Evolutionary conservation across 2,888 invertebrate genomes (phyloP).

Genomic region (Electrophaes corylata): DNA sequence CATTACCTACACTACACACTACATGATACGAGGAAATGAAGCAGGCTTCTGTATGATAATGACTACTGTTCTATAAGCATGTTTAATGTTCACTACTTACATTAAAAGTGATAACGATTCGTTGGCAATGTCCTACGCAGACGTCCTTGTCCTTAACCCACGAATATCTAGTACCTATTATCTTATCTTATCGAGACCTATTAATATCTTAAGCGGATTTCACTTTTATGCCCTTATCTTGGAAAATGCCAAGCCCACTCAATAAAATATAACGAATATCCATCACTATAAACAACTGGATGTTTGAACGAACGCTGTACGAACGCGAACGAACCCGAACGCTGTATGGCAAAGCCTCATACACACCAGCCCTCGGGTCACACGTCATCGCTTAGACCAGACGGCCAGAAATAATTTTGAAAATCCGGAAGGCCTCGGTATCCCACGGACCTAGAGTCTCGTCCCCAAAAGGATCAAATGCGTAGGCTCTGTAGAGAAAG

Average conservation of each 20-base stretch:
- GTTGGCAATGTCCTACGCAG: conserved; percentile 2
- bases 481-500: no score
- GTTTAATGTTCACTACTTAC: conserved; percentile 1
- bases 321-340: no score
- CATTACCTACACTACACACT: conserved; percentile 8
- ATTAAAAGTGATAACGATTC: conserved; percentile 3
- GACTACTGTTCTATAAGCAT: conserved; percentile 3
- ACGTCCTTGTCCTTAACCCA: conserved; percentile 17
- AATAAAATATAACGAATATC: no score
- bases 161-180: background rate
- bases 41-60: conserved; percentile 8
- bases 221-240: background rate
- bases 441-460: no score
- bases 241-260: background rate
- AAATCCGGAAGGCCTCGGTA: no score
- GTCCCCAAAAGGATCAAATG: no score
- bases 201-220: background rate
- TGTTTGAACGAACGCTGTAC: no score
- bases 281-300: no score
- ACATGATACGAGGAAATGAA: conserved; percentile 14
- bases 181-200: conserved; percentile 1
- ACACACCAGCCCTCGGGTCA: no score
- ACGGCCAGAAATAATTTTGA: no score
- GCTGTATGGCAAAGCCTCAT: no score
- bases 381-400: no score